Conservation (phyloP, 2,888 invertebrate species). For the Kryphioiulus occultus region DNA sequence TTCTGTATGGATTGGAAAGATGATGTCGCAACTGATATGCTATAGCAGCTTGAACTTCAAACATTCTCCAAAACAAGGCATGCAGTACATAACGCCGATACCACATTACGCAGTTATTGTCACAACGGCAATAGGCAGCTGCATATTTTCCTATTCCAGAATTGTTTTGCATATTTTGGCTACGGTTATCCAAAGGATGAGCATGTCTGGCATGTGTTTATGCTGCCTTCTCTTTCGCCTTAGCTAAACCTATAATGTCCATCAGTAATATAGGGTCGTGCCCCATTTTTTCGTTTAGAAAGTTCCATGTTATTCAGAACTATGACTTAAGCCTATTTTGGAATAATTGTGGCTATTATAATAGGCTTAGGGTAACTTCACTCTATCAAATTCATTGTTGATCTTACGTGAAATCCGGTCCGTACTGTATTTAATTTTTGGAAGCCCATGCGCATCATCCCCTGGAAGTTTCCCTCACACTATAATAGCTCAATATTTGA, state of each 20-base stretch:
- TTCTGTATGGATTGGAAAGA: too few species aligned
- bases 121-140: not conserved
- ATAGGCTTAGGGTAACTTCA: not conserved
- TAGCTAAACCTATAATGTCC: too few species aligned
- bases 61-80: too few species aligned
- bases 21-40: too few species aligned
- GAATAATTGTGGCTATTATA: not conserved
- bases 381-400: slow-evolving; percentile 15
- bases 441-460: not conserved
- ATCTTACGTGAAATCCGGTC: not conserved
- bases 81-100: too few species aligned
- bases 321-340: not conserved
- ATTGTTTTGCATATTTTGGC: not conserved
- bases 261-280: too few species aligned
- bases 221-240: too few species aligned
- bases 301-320: not conserved
- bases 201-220: not conserved
- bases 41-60: too few species aligned
- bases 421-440: not conserved
- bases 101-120: not conserved
- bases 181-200: not conserved
- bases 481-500: not conserved
- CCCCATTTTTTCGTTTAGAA: not conserved
- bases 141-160: not conserved
- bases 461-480: not conserved